These are phyloP conservation scores for Listrodromus nycthemerus DNA, from an alignment of 2,888 invertebrate genomes.

Conservation along the genomic window DNA sequence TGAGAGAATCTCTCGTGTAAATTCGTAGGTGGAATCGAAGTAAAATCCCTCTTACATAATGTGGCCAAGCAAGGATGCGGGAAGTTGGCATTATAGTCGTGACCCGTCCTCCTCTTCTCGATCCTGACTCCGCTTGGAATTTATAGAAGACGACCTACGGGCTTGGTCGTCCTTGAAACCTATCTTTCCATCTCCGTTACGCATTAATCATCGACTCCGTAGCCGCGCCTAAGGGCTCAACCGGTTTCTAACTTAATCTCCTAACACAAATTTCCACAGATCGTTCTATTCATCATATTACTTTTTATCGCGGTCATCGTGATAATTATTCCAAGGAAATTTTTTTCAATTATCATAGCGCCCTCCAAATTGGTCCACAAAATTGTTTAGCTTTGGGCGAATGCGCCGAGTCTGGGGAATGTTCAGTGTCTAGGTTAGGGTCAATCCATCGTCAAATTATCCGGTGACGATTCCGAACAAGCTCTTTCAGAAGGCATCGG, in stretches of 20 bases:
- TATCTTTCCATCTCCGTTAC: constrained; percentile 38
- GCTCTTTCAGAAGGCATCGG: background rate
- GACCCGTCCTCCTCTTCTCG: constrained; percentile 37
- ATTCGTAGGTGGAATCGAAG: constrained; percentile 50
- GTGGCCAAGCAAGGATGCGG: constrained; percentile 32
- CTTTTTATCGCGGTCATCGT: constrained; percentile 8
- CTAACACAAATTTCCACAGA: constrained; percentile 48
- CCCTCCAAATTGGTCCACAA: background rate
- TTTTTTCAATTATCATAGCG: background rate
- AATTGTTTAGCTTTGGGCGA: background rate
- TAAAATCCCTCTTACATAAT: constrained; percentile 25
- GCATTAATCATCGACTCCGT: constrained; percentile 58
- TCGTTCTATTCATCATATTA: constrained; percentile 32
- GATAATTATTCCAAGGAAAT: background rate
- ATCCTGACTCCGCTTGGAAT: constrained; percentile 45
- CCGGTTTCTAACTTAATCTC: constrained; percentile 54
- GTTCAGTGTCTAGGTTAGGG: background rate
- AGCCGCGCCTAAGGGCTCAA: constrained; percentile 19
- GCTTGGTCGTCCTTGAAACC: constrained; percentile 53
- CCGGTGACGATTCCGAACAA: constrained; percentile 24
- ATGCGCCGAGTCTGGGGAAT: background rate
- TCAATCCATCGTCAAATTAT: constrained; percentile 40
- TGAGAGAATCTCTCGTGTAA: constrained; percentile 32
- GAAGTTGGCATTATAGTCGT: constrained; percentile 49
- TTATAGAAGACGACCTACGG: constrained; percentile 47